phyloP scores from a whole-genome alignment of 2,888 invertebrate species.

The Labia minor region DNA sequence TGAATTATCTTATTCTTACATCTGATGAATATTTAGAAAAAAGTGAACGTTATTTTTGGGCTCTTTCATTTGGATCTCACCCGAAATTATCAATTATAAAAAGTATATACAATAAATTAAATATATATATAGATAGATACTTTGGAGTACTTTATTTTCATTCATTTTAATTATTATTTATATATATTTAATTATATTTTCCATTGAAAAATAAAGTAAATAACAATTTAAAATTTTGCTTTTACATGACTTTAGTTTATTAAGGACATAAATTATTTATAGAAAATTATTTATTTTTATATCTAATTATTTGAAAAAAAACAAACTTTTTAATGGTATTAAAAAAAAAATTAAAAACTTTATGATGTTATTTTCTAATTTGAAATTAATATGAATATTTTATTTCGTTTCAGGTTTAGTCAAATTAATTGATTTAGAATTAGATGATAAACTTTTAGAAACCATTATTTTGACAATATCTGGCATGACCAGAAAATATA shows the following conservation, averaged over 20 bases:
- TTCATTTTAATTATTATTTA: too few relatives aligned
- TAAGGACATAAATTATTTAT: not conserved
- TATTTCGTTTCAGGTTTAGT: conserved; percentile 42
- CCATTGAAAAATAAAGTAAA: too few relatives aligned
- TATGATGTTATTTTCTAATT: too few relatives aligned
- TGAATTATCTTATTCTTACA: conserved; percentile 48
- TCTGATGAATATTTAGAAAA: conserved; percentile 44
- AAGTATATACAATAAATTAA: conserved; percentile 28
- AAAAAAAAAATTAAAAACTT: too few relatives aligned
- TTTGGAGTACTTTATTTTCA: too few relatives aligned
- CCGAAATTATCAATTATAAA: conserved; percentile 45
- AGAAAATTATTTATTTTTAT: not conserved
- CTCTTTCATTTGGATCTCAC: conserved; percentile 55
- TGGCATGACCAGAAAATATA: conserved; percentile 45
- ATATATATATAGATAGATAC: too few relatives aligned
- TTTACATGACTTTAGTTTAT: not conserved
- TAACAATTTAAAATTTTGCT: too few relatives aligned
- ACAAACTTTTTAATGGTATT: too few relatives aligned
- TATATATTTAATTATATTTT: too few relatives aligned
- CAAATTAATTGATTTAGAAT: conserved; percentile 35
- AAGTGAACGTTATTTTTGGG: conserved; percentile 63
- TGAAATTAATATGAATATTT: too few relatives aligned
- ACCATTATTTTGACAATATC: conserved; percentile 55
- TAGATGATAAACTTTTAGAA: conserved; percentile 51
- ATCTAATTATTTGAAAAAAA: conserved; percentile 15